phyloP scores from a whole-genome alignment of 1,140 invertebrate genomes.

The Drosophila gunungcola region DNA sequence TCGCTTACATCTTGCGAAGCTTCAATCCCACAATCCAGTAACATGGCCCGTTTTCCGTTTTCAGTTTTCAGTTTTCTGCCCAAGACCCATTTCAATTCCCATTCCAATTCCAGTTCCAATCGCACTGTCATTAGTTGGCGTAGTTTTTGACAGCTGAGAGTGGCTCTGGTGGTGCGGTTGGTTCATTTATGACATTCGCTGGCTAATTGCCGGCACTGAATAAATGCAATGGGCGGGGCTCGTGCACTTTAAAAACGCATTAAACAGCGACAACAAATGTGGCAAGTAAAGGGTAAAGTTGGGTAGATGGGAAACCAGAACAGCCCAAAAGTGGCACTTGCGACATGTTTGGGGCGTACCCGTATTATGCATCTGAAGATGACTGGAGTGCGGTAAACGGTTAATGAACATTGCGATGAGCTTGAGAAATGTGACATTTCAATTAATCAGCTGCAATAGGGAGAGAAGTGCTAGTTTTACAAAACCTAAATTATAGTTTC shows the following conservation, averaged over 20 bases:
- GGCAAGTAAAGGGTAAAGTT: background rate
- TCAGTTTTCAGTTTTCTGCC: background rate
- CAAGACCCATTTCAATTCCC: slow-evolving; percentile 19
- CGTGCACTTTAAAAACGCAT: slow-evolving; percentile 66
- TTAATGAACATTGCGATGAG: slow-evolving; percentile 40
- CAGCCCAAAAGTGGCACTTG: slow-evolving; percentile 73
- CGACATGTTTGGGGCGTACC: slow-evolving; percentile 69
- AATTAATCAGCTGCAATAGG: slow-evolving; percentile 52
- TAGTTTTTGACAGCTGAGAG: slow-evolving; percentile 57
- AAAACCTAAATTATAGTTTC: no score
- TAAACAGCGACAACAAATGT: slow-evolving; percentile 57
- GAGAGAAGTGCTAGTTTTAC: background rate
- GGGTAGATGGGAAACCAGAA: background rate
- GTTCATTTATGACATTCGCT: slow-evolving; percentile 59
- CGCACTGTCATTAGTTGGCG: slow-evolving; percentile 53
- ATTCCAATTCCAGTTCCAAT: slow-evolving; percentile 38
- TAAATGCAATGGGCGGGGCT: slow-evolving; percentile 56
- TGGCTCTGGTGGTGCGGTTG: slow-evolving; percentile 33
- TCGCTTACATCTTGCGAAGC: slow-evolving; percentile 29
- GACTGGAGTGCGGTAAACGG: slow-evolving; percentile 36
- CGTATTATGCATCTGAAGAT: slow-evolving; percentile 32
- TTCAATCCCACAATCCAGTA: slow-evolving; percentile 19
- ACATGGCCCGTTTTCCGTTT: background rate
- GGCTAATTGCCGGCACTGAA: slow-evolving; percentile 56
- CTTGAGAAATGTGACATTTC: slow-evolving; percentile 62